Base-by-base conservation (phyloP, 2,797 vertebrate species). In the Phaenicophaeus curvirostris region DNA sequence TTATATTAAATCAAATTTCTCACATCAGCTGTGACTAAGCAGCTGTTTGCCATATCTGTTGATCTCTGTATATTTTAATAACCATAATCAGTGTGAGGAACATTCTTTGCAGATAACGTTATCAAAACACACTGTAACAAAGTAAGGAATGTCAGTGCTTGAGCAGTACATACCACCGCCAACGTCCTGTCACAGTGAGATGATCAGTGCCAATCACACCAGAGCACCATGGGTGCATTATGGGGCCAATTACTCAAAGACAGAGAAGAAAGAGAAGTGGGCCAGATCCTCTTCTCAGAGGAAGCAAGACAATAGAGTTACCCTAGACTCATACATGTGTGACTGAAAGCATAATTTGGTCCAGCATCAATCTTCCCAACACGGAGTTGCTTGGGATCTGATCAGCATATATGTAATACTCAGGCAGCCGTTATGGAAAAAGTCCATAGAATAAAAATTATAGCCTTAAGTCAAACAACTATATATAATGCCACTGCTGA, bases 31-130 rank as follows among this genome's bases (percentile, higher is more conserved):
- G 82, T 95, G 92, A 97, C 85, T 94, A 95, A 93, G 91, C 93
- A 97, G 89, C 87, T 91, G 91, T 67, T 83, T 92, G 91, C 87
- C 79, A 1, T 95, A 96, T 96, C 92, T 77, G 77, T 84, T 58
- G 80, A 96, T 95, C 91, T 93, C 88, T 96, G 86, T 96, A 71
- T 94, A 69, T 86, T 93, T 95, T 93, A 95, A 94, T 93, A 96
- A 96, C 73, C 79, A 65, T 75, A 91, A 97, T 96, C 67, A 84
- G 68, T 11, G 33, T 71, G 92, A 72, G 79, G 59, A 75, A 39
- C 85, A 89, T 92, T 96, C 94, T 92, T 97, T 89, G 31, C 66
- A 97, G 96, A 96, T 95, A 96, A 94, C 68, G 39, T 93, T 93
- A 97, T 96, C 95, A 97, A 96, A 97, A 91, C 81, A 95, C 20